A percentile compares a stretch with the other conserved stretches of the same genome.
Evolutionary conservation across 2,888 invertebrate species (phyloP).

Genomic region (Chaetogeoica ovagalla): DNA sequence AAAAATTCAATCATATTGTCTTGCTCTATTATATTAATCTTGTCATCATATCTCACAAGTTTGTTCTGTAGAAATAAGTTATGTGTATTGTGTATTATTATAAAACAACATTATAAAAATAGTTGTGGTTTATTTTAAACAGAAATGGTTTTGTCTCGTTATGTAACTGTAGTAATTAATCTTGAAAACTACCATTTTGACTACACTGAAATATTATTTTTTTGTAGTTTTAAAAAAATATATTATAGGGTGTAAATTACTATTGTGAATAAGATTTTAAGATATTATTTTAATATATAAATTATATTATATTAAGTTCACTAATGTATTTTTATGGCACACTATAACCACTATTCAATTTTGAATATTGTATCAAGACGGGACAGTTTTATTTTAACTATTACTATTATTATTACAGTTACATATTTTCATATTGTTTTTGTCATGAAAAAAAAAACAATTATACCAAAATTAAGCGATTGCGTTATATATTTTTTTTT

Average conservation of each 20-base stretch:
- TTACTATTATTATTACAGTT: neutral
- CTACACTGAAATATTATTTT: too few species aligned
- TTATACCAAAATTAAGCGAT: neutral
- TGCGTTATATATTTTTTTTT: neutral
- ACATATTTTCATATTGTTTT: neutral
- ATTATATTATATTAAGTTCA: conserved; percentile 37
- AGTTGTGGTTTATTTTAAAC: too few species aligned
- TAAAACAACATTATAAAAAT: too few species aligned
- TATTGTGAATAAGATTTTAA: conserved; percentile 41
- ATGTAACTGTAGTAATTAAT: neutral
- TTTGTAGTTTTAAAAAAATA: conserved; percentile 3
- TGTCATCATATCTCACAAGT: neutral
- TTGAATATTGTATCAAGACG: conserved; percentile 20
- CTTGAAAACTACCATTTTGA: too few species aligned
- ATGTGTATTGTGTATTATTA: neutral
- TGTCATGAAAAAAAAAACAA: neutral
- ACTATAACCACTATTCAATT: conserved; percentile 17
- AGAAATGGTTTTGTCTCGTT: too few species aligned
- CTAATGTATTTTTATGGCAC: conserved; percentile 43
- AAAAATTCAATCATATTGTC: too few species aligned
- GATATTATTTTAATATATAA: conserved; percentile 46
- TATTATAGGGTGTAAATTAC: conserved; percentile 37
- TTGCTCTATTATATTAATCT: too few species aligned
- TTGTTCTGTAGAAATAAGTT: neutral
- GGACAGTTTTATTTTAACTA: conserved; percentile 24